Evolutionary conservation across 1,140 invertebrate species (phyloP), one percentile per base, ranked within the genome.

Genomic region (Hypothenemus hampei): DNA sequence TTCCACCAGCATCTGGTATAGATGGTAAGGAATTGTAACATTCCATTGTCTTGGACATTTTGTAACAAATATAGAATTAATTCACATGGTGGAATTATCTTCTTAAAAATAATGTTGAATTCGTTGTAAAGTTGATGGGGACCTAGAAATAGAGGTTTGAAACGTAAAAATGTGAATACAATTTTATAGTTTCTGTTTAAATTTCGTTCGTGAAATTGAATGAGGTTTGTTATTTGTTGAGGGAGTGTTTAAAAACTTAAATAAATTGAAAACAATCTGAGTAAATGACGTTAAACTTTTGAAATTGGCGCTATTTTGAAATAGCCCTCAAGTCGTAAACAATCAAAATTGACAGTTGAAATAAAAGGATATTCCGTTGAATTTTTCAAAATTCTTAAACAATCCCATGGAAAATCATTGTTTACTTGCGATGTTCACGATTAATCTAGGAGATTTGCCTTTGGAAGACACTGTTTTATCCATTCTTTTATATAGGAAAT

Each of bases 291-390:
- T 39, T 44, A 37, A 11, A n/a, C 39, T 39, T 65, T 65, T 65
- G 58, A 67, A 65, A 65, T 67, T 46, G 55, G 64, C 65, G 65
- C 62, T 55, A 52, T 58, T 62, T 55, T 62, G 58, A 61, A 59
- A 44, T 58, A 52, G 45, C 46, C 36, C 52, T 61, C 37, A 46
- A 57, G 46, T 67, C 60, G 65, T 67, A 67, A 67, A 67, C 65
- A 67, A 67, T 67, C 62, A 65, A 55, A 65, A 59, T 60, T 67
- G 64, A 64, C 65, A 67, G 61, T 24, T 54, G 60, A 58, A 52
- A 60, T 48, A 53, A 58, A 54, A 47, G 41, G 24, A 50, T 33
- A 44, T 50, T 33, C 51, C 22, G 7, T 15, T 8, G 23, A 44
- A 22, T 57, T 56, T 57, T 24, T n/a, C 23, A 11, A 8, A n/a